Conservation (phyloP, 2,888 invertebrate genomes). For the Drosophila basisetae region DNA sequence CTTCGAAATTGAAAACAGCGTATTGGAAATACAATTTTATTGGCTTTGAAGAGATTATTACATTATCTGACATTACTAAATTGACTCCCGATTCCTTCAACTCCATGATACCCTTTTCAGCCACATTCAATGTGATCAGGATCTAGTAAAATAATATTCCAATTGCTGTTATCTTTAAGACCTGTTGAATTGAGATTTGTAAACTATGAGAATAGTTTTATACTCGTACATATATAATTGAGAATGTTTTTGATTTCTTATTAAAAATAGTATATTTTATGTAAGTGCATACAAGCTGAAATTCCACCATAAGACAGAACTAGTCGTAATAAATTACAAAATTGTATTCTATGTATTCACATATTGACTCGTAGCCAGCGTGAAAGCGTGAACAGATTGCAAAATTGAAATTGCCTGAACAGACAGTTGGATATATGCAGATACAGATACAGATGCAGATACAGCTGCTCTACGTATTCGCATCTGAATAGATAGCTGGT, state of each 20-base stretch:
- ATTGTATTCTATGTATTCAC: constrained; percentile 1
- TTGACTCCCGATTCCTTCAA: background rate
- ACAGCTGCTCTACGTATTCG: constrained; percentile 16
- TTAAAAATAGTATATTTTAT: background rate
- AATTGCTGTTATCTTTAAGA: background rate
- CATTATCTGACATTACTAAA: too few relatives aligned
- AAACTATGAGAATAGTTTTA: background rate
- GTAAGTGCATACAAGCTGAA: background rate
- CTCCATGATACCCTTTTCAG: background rate
- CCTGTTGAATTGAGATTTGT: background rate
- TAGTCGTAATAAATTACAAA: background rate
- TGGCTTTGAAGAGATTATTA: background rate
- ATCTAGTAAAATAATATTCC: background rate
- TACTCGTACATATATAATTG: background rate
- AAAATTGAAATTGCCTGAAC: constrained; percentile 26
- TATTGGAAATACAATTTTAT: background rate
- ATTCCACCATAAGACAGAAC: background rate
- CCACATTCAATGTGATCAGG: background rate
- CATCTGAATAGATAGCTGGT: constrained; percentile 53
- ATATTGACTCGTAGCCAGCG: constrained; percentile 3
- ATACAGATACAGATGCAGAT: background rate
- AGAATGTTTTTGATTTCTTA: background rate
- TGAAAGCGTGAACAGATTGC: constrained; percentile 30
- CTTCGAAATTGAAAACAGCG: background rate
- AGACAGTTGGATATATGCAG: background rate